Evolutionary conservation across 2,888 invertebrate species (phyloP).

Genomic region (Drosophila paranaensis): DNA sequence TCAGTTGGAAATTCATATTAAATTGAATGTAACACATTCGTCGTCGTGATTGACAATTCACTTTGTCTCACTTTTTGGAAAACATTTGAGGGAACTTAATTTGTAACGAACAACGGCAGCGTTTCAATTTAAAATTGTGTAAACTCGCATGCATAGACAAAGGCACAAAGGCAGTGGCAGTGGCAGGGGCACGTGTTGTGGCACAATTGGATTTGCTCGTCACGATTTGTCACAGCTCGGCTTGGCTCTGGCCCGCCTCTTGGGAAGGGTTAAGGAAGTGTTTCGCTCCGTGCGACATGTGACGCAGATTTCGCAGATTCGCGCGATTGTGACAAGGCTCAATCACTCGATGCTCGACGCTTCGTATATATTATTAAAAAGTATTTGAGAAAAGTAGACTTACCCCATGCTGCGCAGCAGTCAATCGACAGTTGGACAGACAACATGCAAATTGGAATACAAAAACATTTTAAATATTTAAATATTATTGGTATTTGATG

Average conservation of each 20-base stretch:
- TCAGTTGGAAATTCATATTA: conserved; percentile 39
- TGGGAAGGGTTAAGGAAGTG: conserved; percentile 69
- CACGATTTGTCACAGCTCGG: conserved; percentile 76
- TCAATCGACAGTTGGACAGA: conserved; percentile 37
- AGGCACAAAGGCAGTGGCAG: conserved; percentile 49
- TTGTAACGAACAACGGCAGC: conserved; percentile 70
- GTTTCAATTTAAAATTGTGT: conserved; percentile 78
- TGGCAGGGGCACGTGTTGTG: conserved; percentile 41
- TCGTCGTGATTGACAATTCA: conserved; percentile 77
- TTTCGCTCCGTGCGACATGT: conserved; percentile 58
- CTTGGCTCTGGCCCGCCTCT: conserved; percentile 28
- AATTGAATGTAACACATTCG: conserved; percentile 45
- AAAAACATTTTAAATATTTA: conserved; percentile 1
- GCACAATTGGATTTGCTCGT: conserved; percentile 71
- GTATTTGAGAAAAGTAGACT: conserved; percentile 63
- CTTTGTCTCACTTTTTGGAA: conserved; percentile 67
- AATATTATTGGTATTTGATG: not conserved
- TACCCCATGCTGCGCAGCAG: conserved; percentile 83
- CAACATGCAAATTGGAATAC: conserved; percentile 1
- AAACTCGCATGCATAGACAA: conserved; percentile 65
- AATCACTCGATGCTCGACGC: conserved; percentile 52
- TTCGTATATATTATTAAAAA: conserved; percentile 69
- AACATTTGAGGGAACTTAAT: conserved; percentile 77
- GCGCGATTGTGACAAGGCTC: conserved; percentile 70
- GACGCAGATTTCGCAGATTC: conserved; percentile 63